phyloP scores from a whole-genome alignment of 2,113 vertebrate genomes.

The Oreochromis aureus region DNA sequence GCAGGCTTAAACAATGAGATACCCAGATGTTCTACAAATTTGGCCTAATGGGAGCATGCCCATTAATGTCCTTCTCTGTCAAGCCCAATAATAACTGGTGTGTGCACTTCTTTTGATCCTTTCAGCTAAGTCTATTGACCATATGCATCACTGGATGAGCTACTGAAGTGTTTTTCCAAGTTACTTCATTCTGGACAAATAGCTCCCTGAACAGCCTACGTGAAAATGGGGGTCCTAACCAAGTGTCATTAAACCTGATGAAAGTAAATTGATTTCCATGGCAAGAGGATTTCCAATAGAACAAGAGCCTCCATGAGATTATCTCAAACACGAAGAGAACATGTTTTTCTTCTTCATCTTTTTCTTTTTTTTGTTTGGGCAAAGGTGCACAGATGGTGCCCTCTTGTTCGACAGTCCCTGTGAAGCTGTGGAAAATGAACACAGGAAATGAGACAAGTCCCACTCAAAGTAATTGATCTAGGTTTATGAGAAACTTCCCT shows the following conservation, averaged over 20 bases:
- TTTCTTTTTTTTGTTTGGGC: not conserved
- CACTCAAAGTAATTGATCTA: conserved; percentile 35
- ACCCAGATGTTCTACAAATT: not conserved
- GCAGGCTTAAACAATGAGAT: not conserved
- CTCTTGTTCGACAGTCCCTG: conserved; percentile 3
- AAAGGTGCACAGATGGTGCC: conserved; percentile 49
- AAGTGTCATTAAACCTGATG: conserved; percentile 59
- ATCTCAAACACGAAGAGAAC: conserved; percentile 6
- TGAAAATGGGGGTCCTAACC: conserved; percentile 25
- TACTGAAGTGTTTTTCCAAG: conserved; percentile 29
- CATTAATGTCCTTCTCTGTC: not conserved
- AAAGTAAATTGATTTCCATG: conserved; percentile 61
- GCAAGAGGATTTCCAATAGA: conserved; percentile 32
- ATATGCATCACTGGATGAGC: conserved; percentile 8
- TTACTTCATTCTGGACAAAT: conserved; percentile 16
- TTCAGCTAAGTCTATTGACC: not conserved
- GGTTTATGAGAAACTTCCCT: conserved; percentile 3
- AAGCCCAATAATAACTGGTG: not conserved
- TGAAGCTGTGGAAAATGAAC: conserved; percentile 43
- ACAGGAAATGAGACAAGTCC: conserved; percentile 30
- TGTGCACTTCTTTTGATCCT: not conserved
- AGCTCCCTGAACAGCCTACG: not conserved
- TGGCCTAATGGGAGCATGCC: not conserved
- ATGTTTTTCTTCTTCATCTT: not conserved
- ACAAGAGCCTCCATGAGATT: conserved; percentile 17